A percentile compares a stretch with the other conserved stretches of the same genome.
These are phyloP conservation scores for Eupithecia tripunctaria DNA, from an alignment of 2,888 invertebrate genomes.

Conservation along the genomic window DNA sequence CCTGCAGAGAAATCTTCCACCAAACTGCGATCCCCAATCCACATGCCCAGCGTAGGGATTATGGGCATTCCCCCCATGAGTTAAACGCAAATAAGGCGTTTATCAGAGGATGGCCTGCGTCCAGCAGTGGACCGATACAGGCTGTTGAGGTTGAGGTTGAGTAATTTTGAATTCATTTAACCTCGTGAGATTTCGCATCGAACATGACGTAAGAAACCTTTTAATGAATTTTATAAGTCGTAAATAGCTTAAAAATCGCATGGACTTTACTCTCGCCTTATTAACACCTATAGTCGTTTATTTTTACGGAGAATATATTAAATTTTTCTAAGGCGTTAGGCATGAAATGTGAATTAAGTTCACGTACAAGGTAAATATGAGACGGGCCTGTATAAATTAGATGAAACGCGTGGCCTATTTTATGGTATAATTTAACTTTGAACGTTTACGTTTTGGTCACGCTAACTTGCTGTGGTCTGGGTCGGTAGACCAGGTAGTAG, in stretches of 20 bases:
- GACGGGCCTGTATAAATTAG: background rate
- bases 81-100: too few species aligned
- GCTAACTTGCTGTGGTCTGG: too few species aligned
- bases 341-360: conserved; percentile 6
- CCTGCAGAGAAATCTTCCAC: too few species aligned
- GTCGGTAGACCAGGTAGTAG: too few species aligned
- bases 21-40: too few species aligned
- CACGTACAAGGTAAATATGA: background rate
- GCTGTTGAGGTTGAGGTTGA: too few species aligned
- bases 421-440: background rate
- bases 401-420: background rate
- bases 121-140: too few species aligned
- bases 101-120: too few species aligned
- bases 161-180: background rate
- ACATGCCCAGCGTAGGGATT: too few species aligned
- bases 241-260: background rate
- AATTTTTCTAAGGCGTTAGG: conserved; percentile 42
- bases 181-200: background rate
- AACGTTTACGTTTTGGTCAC: background rate
- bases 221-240: background rate
- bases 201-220: background rate
- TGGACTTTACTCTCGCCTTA: conserved; percentile 34
- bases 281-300: conserved; percentile 47
- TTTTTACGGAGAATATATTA: conserved; percentile 49
- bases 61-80: too few species aligned